Conservation (phyloP, 2,113 vertebrate genomes). For the Platycercus adscitus region DNA sequence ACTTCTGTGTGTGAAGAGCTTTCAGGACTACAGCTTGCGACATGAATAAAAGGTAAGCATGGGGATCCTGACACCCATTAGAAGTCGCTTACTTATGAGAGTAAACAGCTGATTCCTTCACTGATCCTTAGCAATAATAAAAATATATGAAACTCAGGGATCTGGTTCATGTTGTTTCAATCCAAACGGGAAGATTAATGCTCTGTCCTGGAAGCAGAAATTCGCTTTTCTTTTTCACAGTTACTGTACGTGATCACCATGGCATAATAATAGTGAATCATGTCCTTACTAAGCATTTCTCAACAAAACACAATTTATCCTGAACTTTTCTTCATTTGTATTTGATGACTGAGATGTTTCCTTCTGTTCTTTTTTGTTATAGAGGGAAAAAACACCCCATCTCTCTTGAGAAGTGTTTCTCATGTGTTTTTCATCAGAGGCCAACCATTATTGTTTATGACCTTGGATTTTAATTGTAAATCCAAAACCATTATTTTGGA, state of each 20-base stretch:
- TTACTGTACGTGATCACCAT: neutral
- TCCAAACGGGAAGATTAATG: neutral
- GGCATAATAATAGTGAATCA: neutral
- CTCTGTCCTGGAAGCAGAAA: neutral
- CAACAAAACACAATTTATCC: neutral
- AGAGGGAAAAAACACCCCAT: neutral
- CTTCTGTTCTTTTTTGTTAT: neutral
- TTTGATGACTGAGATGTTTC: neutral
- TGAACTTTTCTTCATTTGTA: neutral
- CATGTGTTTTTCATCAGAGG: conserved; percentile 7
- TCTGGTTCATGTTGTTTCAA: neutral
- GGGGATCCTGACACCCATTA: neutral
- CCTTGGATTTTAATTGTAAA: neutral
- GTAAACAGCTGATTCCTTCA: neutral
- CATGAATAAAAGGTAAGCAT: neutral
- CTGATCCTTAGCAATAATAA: neutral
- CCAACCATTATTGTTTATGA: neutral
- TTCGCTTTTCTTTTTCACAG: neutral
- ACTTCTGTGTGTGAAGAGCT: neutral
- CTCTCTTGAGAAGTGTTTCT: neutral
- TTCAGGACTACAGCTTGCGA: neutral
- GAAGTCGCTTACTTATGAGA: neutral
- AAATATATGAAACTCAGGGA: neutral
- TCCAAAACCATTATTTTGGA: neutral
- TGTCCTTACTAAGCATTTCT: conserved; percentile 21